phyloP scores from a whole-genome alignment of 2,113 vertebrate genomes.

The Morphnarchus princeps region DNA sequence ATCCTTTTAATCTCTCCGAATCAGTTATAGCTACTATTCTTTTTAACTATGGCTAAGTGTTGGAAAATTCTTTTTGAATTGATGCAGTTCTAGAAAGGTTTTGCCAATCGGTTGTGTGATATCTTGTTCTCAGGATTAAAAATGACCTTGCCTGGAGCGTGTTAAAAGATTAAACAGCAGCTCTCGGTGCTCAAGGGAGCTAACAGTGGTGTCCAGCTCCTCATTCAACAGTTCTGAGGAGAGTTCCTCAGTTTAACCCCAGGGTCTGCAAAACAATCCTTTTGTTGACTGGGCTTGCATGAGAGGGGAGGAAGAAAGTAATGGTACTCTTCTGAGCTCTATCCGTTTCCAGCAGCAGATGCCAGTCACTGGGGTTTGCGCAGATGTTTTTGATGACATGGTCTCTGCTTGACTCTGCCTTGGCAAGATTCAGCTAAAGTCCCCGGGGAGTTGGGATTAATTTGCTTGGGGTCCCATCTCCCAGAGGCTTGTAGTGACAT shows the following conservation, averaged over 20 bases:
- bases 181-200: not conserved
- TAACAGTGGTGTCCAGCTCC: constrained; percentile 7
- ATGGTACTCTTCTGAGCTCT: not conserved
- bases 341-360: not conserved
- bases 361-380: not conserved
- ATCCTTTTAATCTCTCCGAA: constrained; percentile 49
- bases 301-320: not conserved
- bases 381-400: not conserved
- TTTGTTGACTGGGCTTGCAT: not conserved
- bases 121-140: constrained; percentile 48
- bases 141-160: constrained; percentile 27
- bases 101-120: constrained; percentile 26
- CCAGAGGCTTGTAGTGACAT: not conserved
- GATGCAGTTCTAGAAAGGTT: constrained; percentile 22
- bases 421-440: not conserved
- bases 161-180: constrained; percentile 23
- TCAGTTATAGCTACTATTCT: constrained; percentile 44
- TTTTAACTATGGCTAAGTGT: constrained; percentile 30
- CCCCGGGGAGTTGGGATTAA: not conserved
- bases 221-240: not conserved
- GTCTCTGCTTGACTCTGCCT: not conserved
- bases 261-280: not conserved
- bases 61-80: constrained; percentile 44
- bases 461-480: not conserved
- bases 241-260: not conserved